Percentiles rank a stretch among this genome's conserved stretches.
phyloP scores from a whole-genome alignment of 1,140 invertebrate genomes.

The Drosophila guanche region DNA sequence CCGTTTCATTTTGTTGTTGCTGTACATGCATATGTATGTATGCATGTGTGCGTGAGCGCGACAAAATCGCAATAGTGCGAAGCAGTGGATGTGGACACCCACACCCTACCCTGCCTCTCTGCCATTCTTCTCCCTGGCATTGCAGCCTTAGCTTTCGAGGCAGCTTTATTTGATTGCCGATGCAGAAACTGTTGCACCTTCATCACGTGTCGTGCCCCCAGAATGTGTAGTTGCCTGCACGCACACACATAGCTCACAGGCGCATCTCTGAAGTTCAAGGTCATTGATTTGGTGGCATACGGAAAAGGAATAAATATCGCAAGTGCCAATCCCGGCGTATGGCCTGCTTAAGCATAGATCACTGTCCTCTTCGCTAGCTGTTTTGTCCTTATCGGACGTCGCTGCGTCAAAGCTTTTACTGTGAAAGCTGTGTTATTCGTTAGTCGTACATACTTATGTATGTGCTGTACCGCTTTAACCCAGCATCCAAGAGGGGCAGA shows the following conservation, averaged over 20 bases:
- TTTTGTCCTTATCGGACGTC: constrained; percentile 22
- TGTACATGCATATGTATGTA: constrained; percentile 6
- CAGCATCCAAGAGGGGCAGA: neutral
- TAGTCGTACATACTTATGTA: neutral
- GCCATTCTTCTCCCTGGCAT: constrained; percentile 16
- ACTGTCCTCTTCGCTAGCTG: constrained; percentile 15
- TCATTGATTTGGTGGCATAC: constrained; percentile 45
- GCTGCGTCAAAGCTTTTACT: constrained; percentile 16
- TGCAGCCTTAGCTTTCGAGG: constrained; percentile 18
- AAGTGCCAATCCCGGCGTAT: neutral
- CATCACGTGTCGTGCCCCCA: constrained; percentile 39
- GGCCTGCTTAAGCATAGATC: neutral
- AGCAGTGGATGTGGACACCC: constrained; percentile 16
- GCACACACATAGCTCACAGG: no score
- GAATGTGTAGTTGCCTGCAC: neutral
- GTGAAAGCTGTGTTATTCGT: neutral
- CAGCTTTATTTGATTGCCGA: constrained; percentile 41
- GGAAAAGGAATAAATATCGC: constrained; percentile 21
- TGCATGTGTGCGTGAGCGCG: constrained; percentile 25
- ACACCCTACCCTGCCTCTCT: neutral
- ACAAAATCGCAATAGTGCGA: constrained; percentile 39
- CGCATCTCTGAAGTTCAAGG: constrained; percentile 63
- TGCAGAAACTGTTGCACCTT: constrained; percentile 43
- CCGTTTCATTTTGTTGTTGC: constrained; percentile 37
- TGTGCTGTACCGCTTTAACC: neutral